These are phyloP conservation scores for Chrysolina oricalcia DNA, from an alignment of 2,888 invertebrate genomes.

Conservation along the genomic window DNA sequence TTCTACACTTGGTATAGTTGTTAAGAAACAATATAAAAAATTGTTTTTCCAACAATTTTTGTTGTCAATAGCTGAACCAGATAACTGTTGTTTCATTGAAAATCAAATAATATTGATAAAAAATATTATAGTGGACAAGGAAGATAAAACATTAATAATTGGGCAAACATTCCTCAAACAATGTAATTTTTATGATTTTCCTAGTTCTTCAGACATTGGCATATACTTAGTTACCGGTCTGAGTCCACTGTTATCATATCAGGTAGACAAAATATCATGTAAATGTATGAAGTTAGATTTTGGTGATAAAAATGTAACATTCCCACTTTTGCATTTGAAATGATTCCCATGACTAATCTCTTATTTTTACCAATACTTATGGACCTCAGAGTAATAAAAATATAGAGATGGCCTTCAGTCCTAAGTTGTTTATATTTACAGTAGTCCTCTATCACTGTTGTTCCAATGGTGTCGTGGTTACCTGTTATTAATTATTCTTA, in stretches of 20 bases:
- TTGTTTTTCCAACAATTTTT: conserved; percentile 11
- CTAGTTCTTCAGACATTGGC: conserved; percentile 29
- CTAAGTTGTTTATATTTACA: too few species aligned
- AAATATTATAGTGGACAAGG: conserved; percentile 24
- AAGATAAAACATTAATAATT: conserved; percentile 22
- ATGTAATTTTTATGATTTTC: conserved; percentile 27
- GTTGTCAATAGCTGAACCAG: conserved; percentile 30
- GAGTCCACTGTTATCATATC: conserved; percentile 2
- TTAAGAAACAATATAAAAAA: conserved; percentile 28
- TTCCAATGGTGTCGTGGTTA: too few species aligned
- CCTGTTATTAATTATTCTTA: too few species aligned
- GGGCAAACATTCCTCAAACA: conserved; percentile 15
- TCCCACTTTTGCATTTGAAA: conserved; percentile 26
- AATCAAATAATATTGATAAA: conserved; percentile 23
- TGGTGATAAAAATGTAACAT: conserved; percentile 25
- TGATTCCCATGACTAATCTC: too few species aligned
- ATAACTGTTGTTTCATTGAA: conserved; percentile 31
- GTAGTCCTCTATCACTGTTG: too few species aligned
- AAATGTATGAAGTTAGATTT: conserved; percentile 35
- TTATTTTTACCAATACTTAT: conserved; percentile 12
- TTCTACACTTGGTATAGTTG: conserved; percentile 21
- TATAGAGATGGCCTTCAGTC: too few species aligned
- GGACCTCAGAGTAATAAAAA: too few species aligned
- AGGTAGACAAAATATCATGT: conserved; percentile 19
- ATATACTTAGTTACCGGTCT: conserved; percentile 13